Percentiles rank a stretch among this genome's conserved stretches.
Evolutionary conservation across 2,888 invertebrate genomes (phyloP).

Genomic region (Brenthis daphne): DNA sequence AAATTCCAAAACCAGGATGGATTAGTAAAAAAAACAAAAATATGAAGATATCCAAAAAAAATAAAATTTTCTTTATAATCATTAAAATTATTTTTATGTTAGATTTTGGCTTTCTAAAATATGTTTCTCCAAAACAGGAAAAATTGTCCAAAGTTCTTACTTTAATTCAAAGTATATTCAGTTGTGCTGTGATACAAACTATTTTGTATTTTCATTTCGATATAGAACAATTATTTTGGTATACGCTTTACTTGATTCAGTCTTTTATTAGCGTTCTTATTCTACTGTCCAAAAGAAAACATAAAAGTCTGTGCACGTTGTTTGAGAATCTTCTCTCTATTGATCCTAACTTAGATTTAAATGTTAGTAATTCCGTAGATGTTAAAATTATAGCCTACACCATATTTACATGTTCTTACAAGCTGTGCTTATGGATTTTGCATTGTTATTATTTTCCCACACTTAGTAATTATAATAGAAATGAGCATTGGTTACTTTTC

Average conservation of each 20-base stretch:
- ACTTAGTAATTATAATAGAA: neutral
- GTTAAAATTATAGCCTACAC: constrained; percentile 10
- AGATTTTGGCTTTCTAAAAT: constrained; percentile 26
- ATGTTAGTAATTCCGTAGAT: neutral
- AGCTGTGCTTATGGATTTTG: neutral
- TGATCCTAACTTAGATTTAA: constrained; percentile 9
- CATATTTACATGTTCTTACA: neutral
- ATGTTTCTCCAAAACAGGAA: constrained; percentile 1
- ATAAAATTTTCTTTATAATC: constrained; percentile 19
- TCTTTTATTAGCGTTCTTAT: constrained; percentile 2
- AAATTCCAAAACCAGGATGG: neutral
- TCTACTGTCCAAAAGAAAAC: constrained; percentile 5
- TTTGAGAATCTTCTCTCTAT: constrained; percentile 9
- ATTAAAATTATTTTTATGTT: constrained; percentile 17
- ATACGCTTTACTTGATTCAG: neutral
- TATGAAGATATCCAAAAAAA: constrained; percentile 1
- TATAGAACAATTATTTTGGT: neutral
- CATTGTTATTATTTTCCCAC: constrained; percentile 1
- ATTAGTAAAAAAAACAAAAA: neutral
- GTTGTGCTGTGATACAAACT: neutral
- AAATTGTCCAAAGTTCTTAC: constrained; percentile 5
- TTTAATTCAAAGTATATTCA: neutral
- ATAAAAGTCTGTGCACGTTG: constrained; percentile 1
- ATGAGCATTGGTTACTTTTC: neutral
- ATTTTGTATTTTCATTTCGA: neutral